Percentiles rank a stretch among this genome's conserved stretches.
Evolutionary conservation across 2,113 vertebrate species (phyloP).

Genomic region (Anhinga anhinga): DNA sequence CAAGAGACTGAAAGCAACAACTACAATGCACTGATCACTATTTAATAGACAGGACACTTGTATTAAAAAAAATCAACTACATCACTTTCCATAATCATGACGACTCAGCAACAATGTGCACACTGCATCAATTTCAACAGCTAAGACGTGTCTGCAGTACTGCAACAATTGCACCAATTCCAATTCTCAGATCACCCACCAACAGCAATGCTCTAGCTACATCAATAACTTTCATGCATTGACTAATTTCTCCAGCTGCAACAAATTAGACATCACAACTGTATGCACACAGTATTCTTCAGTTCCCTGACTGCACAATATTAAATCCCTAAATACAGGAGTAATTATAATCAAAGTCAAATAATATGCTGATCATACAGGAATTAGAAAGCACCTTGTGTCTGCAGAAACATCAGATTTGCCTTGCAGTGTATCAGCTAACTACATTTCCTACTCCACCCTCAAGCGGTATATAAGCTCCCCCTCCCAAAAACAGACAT

Average conservation of each 20-base stretch:
- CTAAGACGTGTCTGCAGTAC: neutral
- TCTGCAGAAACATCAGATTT: neutral
- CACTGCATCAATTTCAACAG: neutral
- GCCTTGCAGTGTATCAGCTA: neutral
- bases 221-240: neutral
- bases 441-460: neutral
- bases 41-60: neutral
- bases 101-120: neutral
- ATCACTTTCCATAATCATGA: neutral
- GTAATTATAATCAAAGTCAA: conserved; percentile 8
- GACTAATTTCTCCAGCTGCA: neutral
- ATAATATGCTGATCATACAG: neutral
- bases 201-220: neutral
- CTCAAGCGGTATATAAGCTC: neutral
- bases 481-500: neutral
- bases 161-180: neutral
- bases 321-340: conserved; percentile 19
- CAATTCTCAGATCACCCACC: neutral
- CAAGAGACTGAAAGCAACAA: neutral
- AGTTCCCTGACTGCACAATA: neutral
- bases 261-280: neutral
- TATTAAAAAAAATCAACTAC: neutral
- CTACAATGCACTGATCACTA: neutral
- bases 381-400: neutral
- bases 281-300: neutral